Evolutionary conservation across 2,113 vertebrate genomes (phyloP), one percentile per base, ranked within the genome.

Genomic region (Melanostigma gelatinosum): DNA sequence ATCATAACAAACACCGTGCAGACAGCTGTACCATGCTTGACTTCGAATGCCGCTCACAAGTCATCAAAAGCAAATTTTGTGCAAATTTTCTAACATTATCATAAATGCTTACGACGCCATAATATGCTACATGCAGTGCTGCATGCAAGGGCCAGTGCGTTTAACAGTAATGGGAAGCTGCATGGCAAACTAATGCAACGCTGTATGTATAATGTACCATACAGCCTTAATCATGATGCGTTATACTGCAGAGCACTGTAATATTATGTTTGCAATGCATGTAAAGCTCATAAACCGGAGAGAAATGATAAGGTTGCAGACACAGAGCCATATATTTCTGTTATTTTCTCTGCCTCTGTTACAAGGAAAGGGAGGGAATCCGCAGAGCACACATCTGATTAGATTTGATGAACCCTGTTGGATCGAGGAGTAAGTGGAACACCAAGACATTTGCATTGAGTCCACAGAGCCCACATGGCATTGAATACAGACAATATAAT

Each of bases 321-420:
- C 15, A 63, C 75, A 24, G 67, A 77, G 16, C 55, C 42, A 78
- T 66, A n/a, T 54, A 69, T 69, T 63, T 66, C 20, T 29, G 22
- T 27, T 70, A 15, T 42, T 82, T 79, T 80, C 54, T 65, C 20
- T 15, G 18, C 44, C 62, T 69, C 60, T 80, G 55, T 42, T 78
- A 77, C 18, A 40, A 72, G 72, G 29, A 70, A 15, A 42, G 52
- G 48, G 55, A 42, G 52, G 48, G 55, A 67, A 66, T 76, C 69
- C 62, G 62, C 50, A 34, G 66, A 80, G 65, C 81, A 75, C 64
- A 78, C 65, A 84, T 84, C 78, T 87, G 82, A 85, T 90, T 89
- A 88, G 64, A 88, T 44, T 82, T 79, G 80, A 80, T 86, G 84
- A 91, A 80, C 79, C 58, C 70, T 48, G 79, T 67, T 83, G 85